Conservation (phyloP, 92 coral and sea anemone species). For the Phenganax marumi region DNA sequence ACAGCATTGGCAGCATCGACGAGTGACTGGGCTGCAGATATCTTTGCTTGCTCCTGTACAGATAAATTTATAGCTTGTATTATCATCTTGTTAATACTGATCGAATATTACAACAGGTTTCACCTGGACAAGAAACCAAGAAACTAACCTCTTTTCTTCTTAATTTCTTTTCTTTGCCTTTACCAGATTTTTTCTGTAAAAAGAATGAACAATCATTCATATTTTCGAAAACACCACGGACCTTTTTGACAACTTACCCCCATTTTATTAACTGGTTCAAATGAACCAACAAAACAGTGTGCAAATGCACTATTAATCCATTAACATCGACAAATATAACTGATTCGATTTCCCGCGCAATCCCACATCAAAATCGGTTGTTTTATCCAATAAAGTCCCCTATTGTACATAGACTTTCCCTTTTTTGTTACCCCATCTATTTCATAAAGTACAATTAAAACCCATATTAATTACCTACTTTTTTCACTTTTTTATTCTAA, state of each 20-base stretch:
- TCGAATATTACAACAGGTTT: background rate
- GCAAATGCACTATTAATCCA: too few species aligned
- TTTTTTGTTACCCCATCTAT: too few species aligned
- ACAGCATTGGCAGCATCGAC: conserved; percentile 93
- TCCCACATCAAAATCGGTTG: background rate
- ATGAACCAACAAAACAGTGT: background rate
- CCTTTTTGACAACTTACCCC: conserved; percentile 24
- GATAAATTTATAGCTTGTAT: background rate
- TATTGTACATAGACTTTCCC: too few species aligned
- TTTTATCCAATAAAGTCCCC: background rate
- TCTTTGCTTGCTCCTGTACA: conserved; percentile 84
- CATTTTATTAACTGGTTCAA: conserved; percentile 24
- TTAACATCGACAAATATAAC: too few species aligned
- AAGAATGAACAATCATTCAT: background rate
- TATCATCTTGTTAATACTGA: background rate
- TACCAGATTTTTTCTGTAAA: conserved; percentile 77
- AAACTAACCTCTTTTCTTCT: conserved; percentile 84
- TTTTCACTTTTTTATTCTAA: too few species aligned
- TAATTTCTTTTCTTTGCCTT: conserved; percentile 93
- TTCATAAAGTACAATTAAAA: too few species aligned
- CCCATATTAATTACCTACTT: too few species aligned
- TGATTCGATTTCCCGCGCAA: conserved; percentile 37
- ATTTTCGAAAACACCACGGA: background rate
- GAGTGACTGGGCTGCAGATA: conserved; percentile 83
- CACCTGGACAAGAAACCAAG: background rate